phyloP scores from a whole-genome alignment of 2,797 vertebrate genomes.

The Clarias fuscus region DNA sequence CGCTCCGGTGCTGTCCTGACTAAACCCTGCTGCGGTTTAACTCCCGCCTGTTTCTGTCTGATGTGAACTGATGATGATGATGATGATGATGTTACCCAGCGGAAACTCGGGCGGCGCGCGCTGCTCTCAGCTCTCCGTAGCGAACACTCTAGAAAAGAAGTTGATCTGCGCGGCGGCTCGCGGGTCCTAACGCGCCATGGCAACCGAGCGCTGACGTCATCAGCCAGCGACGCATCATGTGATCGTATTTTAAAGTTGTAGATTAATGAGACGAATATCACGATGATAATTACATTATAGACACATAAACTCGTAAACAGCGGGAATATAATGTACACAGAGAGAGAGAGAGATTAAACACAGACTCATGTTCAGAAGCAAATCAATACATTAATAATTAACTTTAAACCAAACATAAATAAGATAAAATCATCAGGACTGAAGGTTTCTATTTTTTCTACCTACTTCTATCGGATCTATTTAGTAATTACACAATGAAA shows the following conservation, averaged over 20 bases:
- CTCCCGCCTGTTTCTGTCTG: no score
- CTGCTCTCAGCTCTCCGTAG: neutral
- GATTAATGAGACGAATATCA: neutral
- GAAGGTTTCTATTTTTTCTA: neutral
- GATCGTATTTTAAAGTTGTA: neutral
- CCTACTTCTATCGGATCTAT: neutral
- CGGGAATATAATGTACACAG: neutral
- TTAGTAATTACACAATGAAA: neutral
- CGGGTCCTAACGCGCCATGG: neutral
- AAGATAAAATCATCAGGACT: neutral
- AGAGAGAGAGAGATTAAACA: neutral
- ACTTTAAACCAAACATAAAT: neutral
- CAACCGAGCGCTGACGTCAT: conserved; percentile 2
- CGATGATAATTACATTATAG: neutral
- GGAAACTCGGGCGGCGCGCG: neutral
- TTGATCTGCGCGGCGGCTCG: neutral
- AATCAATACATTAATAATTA: neutral
- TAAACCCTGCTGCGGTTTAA: neutral
- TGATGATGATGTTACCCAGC: no score
- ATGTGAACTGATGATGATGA: no score
- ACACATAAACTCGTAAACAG: neutral
- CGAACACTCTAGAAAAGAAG: no score
- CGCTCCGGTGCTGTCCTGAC: neutral
- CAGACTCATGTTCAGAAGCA: neutral
- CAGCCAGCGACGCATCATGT: neutral